These are phyloP conservation scores for Manis crassicaudata DNA, from an alignment of 2,797 vertebrate genomes.

Conservation along the genomic window DNA sequence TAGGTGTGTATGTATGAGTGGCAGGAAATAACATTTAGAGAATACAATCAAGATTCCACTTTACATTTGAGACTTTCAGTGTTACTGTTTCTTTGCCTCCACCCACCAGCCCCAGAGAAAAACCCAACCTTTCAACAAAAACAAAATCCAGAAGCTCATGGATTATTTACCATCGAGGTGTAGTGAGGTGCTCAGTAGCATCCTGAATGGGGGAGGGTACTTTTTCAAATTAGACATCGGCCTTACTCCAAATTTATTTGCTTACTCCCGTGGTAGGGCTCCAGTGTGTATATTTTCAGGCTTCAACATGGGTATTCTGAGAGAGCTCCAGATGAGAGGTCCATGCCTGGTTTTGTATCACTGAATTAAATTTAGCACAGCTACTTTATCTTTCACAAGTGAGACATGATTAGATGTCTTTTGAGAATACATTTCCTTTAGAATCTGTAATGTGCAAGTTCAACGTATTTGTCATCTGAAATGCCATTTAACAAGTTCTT, in stretches of 20 bases:
- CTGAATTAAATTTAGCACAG: not conserved
- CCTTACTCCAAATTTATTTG: not conserved
- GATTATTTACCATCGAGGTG: not conserved
- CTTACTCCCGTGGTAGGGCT: not conserved
- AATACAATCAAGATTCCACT: conserved; percentile 14
- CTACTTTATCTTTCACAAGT: not conserved
- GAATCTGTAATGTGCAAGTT: conserved; percentile 10
- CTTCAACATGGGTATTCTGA: not conserved
- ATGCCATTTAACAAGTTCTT: conserved; percentile 23
- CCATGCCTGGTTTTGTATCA: not conserved
- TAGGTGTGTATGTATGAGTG: not conserved
- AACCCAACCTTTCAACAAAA: conserved; percentile 2
- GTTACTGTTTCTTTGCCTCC: not conserved
- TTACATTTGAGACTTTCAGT: conserved; percentile 13
- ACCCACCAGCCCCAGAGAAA: not conserved
- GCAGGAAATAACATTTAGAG: not conserved
- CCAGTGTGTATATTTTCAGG: not conserved
- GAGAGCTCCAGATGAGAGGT: not conserved
- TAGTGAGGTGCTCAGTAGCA: not conserved
- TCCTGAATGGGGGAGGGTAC: not conserved
- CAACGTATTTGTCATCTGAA: conserved; percentile 39
- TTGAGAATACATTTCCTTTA: conserved; percentile 53
- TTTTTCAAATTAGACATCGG: conserved; percentile 15
- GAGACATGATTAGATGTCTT: not conserved
- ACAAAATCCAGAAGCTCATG: not conserved